phyloP scores from a whole-genome alignment of 2,113 vertebrate genomes.

The Hyperopisus bebe region DNA sequence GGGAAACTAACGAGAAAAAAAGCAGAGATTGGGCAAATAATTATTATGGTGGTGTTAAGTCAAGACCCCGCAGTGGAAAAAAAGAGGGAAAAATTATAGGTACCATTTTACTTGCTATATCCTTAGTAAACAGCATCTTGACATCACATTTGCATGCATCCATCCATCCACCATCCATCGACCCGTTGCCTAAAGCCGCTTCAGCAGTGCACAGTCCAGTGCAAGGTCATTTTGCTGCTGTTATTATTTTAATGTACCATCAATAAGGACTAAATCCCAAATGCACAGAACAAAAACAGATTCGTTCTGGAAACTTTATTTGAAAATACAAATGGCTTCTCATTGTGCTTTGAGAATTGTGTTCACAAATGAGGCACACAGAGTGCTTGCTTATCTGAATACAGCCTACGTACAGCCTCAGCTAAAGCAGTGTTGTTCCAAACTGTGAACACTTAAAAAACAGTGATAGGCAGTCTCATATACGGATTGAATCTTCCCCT shows the following conservation, averaged over 20 bases:
- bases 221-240: neutral
- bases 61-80: neutral
- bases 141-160: neutral
- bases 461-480: neutral
- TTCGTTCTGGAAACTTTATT: neutral
- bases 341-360: constrained; percentile 5
- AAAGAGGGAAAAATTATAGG: neutral
- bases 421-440: neutral
- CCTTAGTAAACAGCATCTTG: neutral
- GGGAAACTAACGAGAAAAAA: neutral
- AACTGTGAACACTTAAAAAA: neutral
- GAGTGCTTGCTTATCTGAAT: neutral
- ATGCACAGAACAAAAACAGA: neutral
- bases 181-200: neutral
- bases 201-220: neutral
- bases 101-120: neutral
- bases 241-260: neutral
- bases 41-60: neutral
- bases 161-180: neutral
- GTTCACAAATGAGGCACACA: neutral
- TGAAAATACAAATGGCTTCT: neutral
- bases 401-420: neutral
- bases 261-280: neutral
- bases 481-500: neutral
- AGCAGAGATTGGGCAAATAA: neutral